Base-by-base conservation (phyloP, 2,888 invertebrate genomes). In the Trilocha varians region DNA sequence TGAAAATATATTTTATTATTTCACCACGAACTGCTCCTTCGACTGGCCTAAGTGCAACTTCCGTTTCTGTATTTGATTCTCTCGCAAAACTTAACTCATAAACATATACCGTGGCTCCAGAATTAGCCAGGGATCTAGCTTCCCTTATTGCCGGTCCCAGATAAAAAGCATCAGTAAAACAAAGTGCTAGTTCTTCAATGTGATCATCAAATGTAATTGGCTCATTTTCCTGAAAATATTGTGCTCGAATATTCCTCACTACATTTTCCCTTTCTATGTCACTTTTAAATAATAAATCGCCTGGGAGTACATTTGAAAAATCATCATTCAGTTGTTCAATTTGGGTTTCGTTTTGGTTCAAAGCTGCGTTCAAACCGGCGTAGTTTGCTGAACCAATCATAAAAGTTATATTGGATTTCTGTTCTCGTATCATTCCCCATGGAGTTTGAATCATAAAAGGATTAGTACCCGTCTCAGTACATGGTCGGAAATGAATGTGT, bases 11-110 rank as follows among this genome's bases (percentile, higher is more conserved):
- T 0, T 86, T 84, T 41, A 87, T 57, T 37, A 87, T 82, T 51
- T 89, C 89, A 2, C 88, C 88, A 36, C 87, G 82, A 17, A 83
- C 85, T 3, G 88, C 87, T 0, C 88, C 88, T 1, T 59, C 43
- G 13, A 64, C 48, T 3, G 75, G 65, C 3, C 66, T 65, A 2
- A 70, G 63, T 48, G 87, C 43, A 49, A 80, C 64, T 5, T 70
- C 62, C 39, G 83, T 70, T 44, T 83, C 84, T 18, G 77, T 61
- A 9, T 87, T 87, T 44, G 87, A 52, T 2, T 70, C 57, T 3
- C 88, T 87, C 15, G 85, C 80, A 44, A 80, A 89, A 6, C 82
- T 74, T 54, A 88, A 89, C 49, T 88, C 86, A 52, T 88, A 89
- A 52, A 88, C 73, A 49, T 79, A 89, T 2, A 88, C 87, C 0